Evolutionary conservation across 1,140 invertebrate genomes (phyloP).

Genomic region (Mizuhopecten yessoensis): DNA sequence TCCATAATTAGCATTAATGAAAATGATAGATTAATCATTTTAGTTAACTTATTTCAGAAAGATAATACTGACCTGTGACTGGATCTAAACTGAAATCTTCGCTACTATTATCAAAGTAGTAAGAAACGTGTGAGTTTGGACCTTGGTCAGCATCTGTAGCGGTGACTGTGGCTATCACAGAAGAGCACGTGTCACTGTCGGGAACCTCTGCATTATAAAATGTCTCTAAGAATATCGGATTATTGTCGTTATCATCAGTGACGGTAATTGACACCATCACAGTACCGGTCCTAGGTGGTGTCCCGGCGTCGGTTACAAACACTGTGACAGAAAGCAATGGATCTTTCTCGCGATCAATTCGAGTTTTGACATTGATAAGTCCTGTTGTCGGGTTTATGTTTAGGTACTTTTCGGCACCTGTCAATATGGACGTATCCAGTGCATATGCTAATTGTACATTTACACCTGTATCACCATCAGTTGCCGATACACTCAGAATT

Average conservation of each 20-base stretch:
- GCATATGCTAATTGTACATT: constrained; percentile 94
- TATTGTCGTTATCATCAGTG: constrained; percentile 89
- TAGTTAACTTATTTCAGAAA: too few species aligned
- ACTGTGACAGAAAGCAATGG: constrained; percentile 92
- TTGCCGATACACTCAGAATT: constrained; percentile 90
- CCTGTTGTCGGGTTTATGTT: constrained; percentile 92
- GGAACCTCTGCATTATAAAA: constrained; percentile 80
- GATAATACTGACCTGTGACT: constrained; percentile 46
- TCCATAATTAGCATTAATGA: too few species aligned
- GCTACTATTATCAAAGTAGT: neutral
- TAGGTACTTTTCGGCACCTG: constrained; percentile 84
- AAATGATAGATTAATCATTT: too few species aligned
- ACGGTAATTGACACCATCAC: constrained; percentile 88
- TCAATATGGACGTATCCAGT: constrained; percentile 64
- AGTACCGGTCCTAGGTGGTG: constrained; percentile 92
- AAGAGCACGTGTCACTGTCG: constrained; percentile 78
- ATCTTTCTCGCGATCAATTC: constrained; percentile 93
- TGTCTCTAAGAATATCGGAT: constrained; percentile 56
- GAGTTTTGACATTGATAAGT: constrained; percentile 85
- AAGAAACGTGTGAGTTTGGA: neutral
- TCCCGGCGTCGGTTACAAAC: constrained; percentile 94
- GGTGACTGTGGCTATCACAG: constrained; percentile 55
- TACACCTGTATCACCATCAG: constrained; percentile 80
- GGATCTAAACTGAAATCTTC: constrained; percentile 55
- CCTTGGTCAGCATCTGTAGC: constrained; percentile 65